Evolutionary conservation across 2,113 vertebrate genomes (phyloP), one percentile per base, ranked within the genome.

Genomic region (Cyprinodon brontotheroides): DNA sequence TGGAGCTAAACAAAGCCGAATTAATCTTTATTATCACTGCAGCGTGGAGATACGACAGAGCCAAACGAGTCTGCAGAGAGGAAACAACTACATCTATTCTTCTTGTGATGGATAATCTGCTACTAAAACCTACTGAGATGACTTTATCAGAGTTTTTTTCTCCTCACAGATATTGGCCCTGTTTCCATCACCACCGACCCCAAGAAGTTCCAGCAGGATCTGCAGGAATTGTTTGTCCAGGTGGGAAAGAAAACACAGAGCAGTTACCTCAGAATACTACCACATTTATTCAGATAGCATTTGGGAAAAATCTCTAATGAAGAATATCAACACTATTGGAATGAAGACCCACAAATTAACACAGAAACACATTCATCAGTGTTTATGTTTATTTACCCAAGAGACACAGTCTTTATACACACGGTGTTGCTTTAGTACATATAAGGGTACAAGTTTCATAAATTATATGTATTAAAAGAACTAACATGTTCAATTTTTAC

Each of bases 171-270:
- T 41, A 95, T 98, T 7, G 97, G 97, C 38, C 97, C 96, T 0
- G 95, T 96, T 77, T 97, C 94, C 73, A 95, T 98, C 89, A 98
- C 97, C 0, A 92, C 93, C 0, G 95, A 98, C 73, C 96, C 97
- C 0, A 82, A 59, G 79, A 94, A 95, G 88, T 98, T 98, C 86
- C 97, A 97, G 92, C 92, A 79, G 88, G 96, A 94, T 87, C 95
- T 98, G 72, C 89, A 92, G 73, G 96, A 97, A 60, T 95, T 98
- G 79, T 96, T 96, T 0, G 97, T 98, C 74, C 97, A 98, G 97
- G 97, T 98, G 75, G 65, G 91, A 79, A 75, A 41, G 65, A 82
- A 70, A 73, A 84, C 65, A 68, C 63, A 29, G 17, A n/a, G 20
- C 29, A 4, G 61, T 78, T 20, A 12, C 68, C 75, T 15, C 69